These are phyloP conservation scores for Acanthoscelides obtectus DNA, from an alignment of 2,888 invertebrate genomes.

Conservation along the genomic window DNA sequence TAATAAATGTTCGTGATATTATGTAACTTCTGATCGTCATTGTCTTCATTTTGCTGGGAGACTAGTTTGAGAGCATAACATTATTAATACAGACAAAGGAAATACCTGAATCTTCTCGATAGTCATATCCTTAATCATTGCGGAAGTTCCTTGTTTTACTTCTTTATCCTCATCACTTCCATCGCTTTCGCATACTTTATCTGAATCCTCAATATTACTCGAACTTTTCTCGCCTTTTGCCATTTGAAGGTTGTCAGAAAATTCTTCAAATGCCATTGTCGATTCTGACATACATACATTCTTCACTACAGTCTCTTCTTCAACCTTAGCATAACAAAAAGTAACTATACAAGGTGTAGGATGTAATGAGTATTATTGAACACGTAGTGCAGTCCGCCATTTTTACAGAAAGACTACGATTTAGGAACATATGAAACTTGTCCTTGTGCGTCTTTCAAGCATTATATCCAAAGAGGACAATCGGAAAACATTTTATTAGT, in stretches of 20 bases:
- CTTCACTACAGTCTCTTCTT: background rate
- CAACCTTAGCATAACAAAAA: background rate
- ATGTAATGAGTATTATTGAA: no score
- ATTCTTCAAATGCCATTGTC: slow-evolving; percentile 1
- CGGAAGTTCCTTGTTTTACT: background rate
- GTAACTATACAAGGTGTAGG: background rate
- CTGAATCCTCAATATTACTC: background rate
- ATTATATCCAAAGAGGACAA: no score
- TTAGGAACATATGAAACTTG: no score
- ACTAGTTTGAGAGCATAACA: no score
- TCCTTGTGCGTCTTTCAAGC: no score
- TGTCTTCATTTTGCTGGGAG: no score
- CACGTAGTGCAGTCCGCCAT: no score
- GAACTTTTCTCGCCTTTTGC: background rate
- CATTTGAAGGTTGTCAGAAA: background rate
- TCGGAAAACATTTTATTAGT: no score
- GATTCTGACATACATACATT: background rate
- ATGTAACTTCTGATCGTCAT: no score
- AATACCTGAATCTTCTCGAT: background rate
- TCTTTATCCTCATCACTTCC: background rate
- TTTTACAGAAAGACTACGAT: no score
- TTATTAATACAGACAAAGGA: no score
- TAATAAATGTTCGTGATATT: no score
- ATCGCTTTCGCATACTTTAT: background rate
- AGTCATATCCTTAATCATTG: background rate